These are phyloP conservation scores for Physocephala rufipes DNA, from an alignment of 2,888 invertebrate species.

Conservation along the genomic window DNA sequence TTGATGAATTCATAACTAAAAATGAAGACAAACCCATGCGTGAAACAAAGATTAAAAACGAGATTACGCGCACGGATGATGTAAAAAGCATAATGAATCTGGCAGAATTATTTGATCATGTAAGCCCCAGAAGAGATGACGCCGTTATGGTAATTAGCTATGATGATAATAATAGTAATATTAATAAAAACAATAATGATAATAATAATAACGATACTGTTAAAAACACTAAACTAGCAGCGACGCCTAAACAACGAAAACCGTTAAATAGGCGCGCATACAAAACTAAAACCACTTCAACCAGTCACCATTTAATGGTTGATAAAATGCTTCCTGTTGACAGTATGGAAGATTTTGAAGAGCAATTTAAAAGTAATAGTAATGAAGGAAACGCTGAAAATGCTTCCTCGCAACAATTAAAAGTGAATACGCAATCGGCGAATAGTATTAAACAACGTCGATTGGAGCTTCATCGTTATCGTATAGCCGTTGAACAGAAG, in stretches of 20 bases:
- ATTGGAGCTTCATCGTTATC: constrained; percentile 53
- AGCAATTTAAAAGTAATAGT: constrained; percentile 16
- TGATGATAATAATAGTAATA: constrained; percentile 29
- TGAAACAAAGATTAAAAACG: no score
- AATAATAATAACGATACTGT: neutral
- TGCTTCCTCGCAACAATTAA: constrained; percentile 23
- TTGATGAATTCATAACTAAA: no score
- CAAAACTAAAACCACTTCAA: neutral
- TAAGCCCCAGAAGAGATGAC: neutral
- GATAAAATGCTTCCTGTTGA: constrained; percentile 18
- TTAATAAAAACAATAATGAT: neutral
- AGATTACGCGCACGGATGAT: no score
- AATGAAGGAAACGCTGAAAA: constrained; percentile 1
- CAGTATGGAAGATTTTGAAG: constrained; percentile 25
- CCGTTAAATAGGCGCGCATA: neutral
- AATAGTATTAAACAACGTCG: constrained; percentile 50
- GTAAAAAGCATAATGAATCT: no score
- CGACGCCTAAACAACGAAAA: neutral
- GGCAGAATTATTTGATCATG: no score
- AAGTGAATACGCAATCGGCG: constrained; percentile 18
- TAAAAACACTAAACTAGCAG: neutral
- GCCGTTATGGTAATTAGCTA: constrained; percentile 38
- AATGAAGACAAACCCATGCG: no score
- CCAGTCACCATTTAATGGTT: neutral
- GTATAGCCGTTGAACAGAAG: constrained; percentile 53